phyloP scores from a whole-genome alignment of 2,888 invertebrate species.

The Atethmia centrago region DNA sequence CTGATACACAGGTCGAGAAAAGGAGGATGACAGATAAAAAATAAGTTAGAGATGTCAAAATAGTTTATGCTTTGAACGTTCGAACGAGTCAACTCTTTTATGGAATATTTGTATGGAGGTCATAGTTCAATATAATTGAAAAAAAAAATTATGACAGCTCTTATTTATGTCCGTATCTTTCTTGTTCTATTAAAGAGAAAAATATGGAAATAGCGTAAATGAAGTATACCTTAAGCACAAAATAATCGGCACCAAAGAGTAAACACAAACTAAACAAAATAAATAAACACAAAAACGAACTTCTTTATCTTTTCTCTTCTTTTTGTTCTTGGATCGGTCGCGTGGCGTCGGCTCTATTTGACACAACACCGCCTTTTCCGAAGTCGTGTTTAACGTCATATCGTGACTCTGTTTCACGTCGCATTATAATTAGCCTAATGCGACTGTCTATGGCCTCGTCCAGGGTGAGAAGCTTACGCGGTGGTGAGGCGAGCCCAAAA shows the following conservation, averaged over 20 bases:
- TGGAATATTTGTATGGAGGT: neutral
- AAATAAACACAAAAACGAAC: conserved; percentile 38
- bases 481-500: neutral
- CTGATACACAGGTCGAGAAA: neutral
- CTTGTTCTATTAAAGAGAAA: neutral
- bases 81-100: neutral
- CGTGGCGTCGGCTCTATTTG: conserved; percentile 83
- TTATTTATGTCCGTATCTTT: neutral
- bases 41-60: too few species aligned
- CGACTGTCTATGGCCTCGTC: neutral
- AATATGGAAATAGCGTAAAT: neutral
- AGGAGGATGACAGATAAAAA: neutral
- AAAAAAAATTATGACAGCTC: neutral
- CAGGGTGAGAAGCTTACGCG: neutral
- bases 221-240: neutral
- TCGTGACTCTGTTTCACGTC: conserved; percentile 78
- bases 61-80: neutral
- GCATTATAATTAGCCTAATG: conserved; percentile 21
- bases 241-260: neutral
- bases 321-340: conserved; percentile 77
- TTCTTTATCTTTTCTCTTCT: conserved; percentile 93
- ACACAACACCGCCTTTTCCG: conserved; percentile 82
- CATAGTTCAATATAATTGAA: neutral
- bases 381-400: conserved; percentile 72
- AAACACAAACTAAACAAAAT: conserved; percentile 32